These are phyloP conservation scores for Philaenus spumarius DNA, from an alignment of 1,140 invertebrate genomes.

Conservation along the genomic window DNA sequence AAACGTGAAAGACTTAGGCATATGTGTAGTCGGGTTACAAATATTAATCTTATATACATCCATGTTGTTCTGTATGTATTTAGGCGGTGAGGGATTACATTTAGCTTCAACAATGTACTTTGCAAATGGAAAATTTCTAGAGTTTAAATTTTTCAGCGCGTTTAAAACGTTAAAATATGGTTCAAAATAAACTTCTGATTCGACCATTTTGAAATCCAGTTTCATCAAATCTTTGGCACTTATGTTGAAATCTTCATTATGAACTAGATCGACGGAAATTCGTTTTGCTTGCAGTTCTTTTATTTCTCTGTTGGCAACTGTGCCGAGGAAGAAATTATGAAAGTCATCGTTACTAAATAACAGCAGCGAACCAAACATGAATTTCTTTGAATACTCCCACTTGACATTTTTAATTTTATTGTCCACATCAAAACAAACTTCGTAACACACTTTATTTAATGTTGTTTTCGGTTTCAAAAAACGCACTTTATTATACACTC, in stretches of 20 bases:
- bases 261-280: neutral
- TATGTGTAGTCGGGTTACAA: neutral
- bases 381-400: conserved; percentile 5
- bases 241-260: neutral
- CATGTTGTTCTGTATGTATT: conserved; percentile 21
- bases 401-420: conserved; percentile 10
- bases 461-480: too few species aligned
- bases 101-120: conserved; percentile 51
- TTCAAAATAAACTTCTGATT: conserved; percentile 60
- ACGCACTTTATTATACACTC: too few species aligned
- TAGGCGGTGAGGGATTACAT: conserved; percentile 21
- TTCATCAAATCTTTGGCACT: conserved; percentile 1
- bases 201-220: conserved; percentile 49
- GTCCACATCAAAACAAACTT: conserved; percentile 12
- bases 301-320: conserved; percentile 1
- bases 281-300: conserved; percentile 3
- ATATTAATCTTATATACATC: neutral
- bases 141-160: conserved; percentile 47
- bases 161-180: conserved; percentile 57
- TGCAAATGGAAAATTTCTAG: conserved; percentile 51
- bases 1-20: neutral
- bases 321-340: conserved; percentile 2
- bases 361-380: conserved; percentile 9
- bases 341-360: conserved; percentile 5
- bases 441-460: neutral